Conservation (phyloP, 2,888 invertebrate genomes). For the Tuberolachnus salignus region DNA sequence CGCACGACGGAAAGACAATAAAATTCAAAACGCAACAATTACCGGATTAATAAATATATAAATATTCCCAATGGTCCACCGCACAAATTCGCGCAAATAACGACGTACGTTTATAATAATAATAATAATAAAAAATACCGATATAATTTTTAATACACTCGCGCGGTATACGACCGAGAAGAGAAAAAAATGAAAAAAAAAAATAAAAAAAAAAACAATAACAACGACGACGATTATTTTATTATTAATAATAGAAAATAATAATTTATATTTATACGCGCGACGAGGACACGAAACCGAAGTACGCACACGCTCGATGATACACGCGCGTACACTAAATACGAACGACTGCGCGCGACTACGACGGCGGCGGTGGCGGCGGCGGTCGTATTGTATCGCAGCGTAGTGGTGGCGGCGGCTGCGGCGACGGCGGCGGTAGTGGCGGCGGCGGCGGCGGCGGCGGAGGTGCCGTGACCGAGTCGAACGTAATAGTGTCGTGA, state of each 20-base stretch:
- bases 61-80: too few species aligned
- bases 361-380: slow-evolving; percentile 4
- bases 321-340: slow-evolving; percentile 16
- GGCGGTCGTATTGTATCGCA: background rate
- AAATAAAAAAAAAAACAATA: background rate
- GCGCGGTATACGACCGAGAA: background rate
- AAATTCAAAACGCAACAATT: too few species aligned
- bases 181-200: background rate
- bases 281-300: slow-evolving; percentile 21
- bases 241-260: background rate
- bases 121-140: too few species aligned
- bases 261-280: background rate
- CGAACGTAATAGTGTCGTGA: slow-evolving; percentile 47
- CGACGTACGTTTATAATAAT: too few species aligned
- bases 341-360: slow-evolving; percentile 25
- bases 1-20: background rate
- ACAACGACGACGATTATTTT: background rate
- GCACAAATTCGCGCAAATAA: too few species aligned
- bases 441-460: slow-evolving; percentile 12
- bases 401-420: background rate
- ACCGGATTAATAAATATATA: too few species aligned
- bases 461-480: slow-evolving; percentile 51
- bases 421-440: background rate
- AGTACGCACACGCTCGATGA: background rate
- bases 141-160: background rate